Evolutionary conservation across 2,888 invertebrate species (phyloP), one percentile per base, ranked within the genome.

Genomic region (Hermaeophaga mercurialis): DNA sequence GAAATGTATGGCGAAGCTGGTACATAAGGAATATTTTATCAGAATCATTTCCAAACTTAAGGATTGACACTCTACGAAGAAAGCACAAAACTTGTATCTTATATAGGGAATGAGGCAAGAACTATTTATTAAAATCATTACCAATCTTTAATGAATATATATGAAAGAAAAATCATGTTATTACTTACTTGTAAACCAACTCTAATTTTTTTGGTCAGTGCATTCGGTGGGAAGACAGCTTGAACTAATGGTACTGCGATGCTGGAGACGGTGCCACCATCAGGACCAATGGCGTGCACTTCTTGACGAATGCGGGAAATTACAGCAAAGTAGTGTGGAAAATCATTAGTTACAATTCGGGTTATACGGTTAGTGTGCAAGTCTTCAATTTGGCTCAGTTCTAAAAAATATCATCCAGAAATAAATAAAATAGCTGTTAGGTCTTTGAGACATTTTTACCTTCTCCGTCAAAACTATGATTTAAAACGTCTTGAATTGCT

Each of bases 161-260:
- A n/a, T n/a, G n/a, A 33, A 41, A 11, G 18, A 26, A 14, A 5
- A 14, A 24, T 2, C 6, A 22, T 28, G 28, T 28, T 28, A 9
- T 4, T 39, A 18, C 19, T 14, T 78, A 89, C 90, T 84, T 96
- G 96, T 61, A 97, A 84, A 61, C 96, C 96, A 69, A 99, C 97
- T 81, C 94, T 91, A 80, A 99, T 99, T 78, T 96, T 95, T 82
- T 99, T 99, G n/a, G 97, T 99, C 43, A 99, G 85, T 34, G 99
- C 96, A 66, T 92, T 91, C 33, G 94, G 88, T 14, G 98, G 98
- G 84, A 99, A 98, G 65, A 85, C 82, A 4, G 88, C 86, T 69
- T 88, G 87, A 1, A 88, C 88, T 79, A 94, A 89, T 3, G 96
- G 94, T 52, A 98, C 96, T 62, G 97, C 87, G 68, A 90, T 89